Evolutionary conservation across 2,113 vertebrate species (phyloP).

Genomic region (Eretmodus cyanostictus): DNA sequence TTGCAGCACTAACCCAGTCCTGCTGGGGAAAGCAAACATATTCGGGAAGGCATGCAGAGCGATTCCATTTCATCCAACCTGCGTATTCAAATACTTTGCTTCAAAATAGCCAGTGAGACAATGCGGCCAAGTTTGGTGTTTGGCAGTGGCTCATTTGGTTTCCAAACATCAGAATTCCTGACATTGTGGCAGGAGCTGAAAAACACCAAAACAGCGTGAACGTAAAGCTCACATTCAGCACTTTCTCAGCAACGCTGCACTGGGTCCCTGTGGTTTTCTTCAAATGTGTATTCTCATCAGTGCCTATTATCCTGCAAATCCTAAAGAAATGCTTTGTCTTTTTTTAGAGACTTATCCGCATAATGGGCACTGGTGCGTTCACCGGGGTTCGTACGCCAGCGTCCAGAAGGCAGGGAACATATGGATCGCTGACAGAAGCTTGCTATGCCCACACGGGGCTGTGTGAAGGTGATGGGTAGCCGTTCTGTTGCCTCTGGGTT

Average conservation of each 20-base stretch:
- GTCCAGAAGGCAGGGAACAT: not conserved
- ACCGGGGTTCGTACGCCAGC: not conserved
- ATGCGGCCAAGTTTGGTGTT: not conserved
- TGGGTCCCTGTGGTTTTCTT: not conserved
- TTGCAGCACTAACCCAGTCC: not conserved
- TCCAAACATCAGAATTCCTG: not conserved
- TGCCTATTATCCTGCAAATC: not conserved
- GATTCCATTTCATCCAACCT: not conserved
- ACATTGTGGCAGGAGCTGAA: not conserved
- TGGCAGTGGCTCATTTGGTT: not conserved
- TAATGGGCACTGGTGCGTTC: not conserved
- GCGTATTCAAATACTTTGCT: not conserved
- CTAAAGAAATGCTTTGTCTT: not conserved
- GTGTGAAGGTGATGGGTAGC: slow-evolving; percentile 4
- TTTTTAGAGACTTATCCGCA: not conserved
- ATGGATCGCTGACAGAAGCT: not conserved
- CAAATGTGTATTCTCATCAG: not conserved
- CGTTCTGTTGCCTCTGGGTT: not conserved
- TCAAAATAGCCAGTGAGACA: not conserved
- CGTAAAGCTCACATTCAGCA: not conserved
- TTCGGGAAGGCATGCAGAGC: not conserved
- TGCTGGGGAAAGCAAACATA: not conserved
- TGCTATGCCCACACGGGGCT: not conserved
- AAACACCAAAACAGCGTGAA: not conserved
- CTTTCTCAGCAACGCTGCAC: not conserved